Evolutionary conservation across 1,140 invertebrate genomes (phyloP), one percentile per base, ranked within the genome.

Genomic region (Anagrus nilaparvatae): DNA sequence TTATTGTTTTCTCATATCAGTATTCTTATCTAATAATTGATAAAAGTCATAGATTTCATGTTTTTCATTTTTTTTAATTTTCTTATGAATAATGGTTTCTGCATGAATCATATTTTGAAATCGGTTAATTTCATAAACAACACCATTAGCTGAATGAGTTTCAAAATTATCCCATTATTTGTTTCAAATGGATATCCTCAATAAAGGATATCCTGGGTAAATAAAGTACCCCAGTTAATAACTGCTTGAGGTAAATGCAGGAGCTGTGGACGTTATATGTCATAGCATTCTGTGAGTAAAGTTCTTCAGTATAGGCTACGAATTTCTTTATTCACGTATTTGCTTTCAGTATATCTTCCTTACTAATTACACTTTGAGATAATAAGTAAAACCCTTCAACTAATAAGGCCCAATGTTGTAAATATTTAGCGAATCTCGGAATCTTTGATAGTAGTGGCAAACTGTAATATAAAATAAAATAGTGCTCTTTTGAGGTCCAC

Each of bases 221-320:
- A 47, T 12, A 47, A n/a, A 9, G 36, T 40, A 16, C 41, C 40
- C 46, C 46, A 47, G 10, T 43, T 16, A 17, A 13, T 20, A 5
- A 48, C 42, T 33, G 35, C 41, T 37, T 32, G 32, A 19, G 6
- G 12, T n/a, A 48, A 9, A 44, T 48, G 47, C 17, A 44, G 23
- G 10, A 48, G 39, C 19, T 37, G 35, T 48, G 47, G 8, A 48
- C 23, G 31, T 48, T 48, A 13, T 27, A 38, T 1, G 47, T 48
- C 42, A 48, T 44, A 4, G 25, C 33, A 25, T 2, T 27, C 27
- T 32, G 30, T 36, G 31, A 28, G 21, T 41, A 46, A 10, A 36
- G 10, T 17, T 19, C 32, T 41, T 41, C 10, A 0, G 39, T 27
- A 14, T 37, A 18, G 12, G 21, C 14, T 3, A 46, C 6, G 2